Conservation (phyloP, 2,113 vertebrate species). For the Seriola quinqueradiata region DNA sequence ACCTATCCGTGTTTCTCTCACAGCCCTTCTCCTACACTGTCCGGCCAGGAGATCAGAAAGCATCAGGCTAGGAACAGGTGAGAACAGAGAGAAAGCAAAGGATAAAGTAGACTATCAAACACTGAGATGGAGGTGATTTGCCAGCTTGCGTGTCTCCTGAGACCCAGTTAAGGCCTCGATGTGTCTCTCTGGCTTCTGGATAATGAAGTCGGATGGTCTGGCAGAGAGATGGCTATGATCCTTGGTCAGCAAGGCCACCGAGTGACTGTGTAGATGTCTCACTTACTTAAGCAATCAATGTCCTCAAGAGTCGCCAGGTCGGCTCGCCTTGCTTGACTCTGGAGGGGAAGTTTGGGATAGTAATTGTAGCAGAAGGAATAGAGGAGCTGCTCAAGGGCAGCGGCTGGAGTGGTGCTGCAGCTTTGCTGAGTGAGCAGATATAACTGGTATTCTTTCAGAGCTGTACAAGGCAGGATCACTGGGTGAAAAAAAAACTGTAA, state of each 20-base stretch:
- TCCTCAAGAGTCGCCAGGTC: background rate
- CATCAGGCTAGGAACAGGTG: constrained; percentile 2
- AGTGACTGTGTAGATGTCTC: constrained; percentile 48
- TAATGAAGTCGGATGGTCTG: constrained; percentile 57
- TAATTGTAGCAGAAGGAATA: constrained; percentile 8
- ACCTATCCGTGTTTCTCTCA: background rate
- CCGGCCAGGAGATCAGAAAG: constrained; percentile 39
- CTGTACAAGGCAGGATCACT: constrained; percentile 18
- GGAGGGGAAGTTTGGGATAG: constrained; percentile 11
- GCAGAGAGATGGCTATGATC: constrained; percentile 44
- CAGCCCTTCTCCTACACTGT: constrained; percentile 15
- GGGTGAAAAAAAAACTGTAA: background rate
- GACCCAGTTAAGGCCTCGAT: constrained; percentile 30
- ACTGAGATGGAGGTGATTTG: constrained; percentile 45
- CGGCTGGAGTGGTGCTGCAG: background rate
- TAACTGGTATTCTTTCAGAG: constrained; percentile 1
- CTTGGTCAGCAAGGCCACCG: constrained; percentile 48
- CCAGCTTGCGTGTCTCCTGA: constrained; percentile 41
- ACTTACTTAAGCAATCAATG: constrained; percentile 56
- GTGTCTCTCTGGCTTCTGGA: constrained; percentile 39
- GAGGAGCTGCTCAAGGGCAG: constrained; percentile 12
- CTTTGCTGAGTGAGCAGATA: constrained; percentile 37
- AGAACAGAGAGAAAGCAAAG: constrained; percentile 31
- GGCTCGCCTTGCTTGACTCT: background rate
- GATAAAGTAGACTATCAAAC: constrained; percentile 46